Evolutionary conservation across 2,797 vertebrate genomes (phyloP), one percentile per base, ranked within the genome.

Genomic region (Pseudotriccus pelzelni): DNA sequence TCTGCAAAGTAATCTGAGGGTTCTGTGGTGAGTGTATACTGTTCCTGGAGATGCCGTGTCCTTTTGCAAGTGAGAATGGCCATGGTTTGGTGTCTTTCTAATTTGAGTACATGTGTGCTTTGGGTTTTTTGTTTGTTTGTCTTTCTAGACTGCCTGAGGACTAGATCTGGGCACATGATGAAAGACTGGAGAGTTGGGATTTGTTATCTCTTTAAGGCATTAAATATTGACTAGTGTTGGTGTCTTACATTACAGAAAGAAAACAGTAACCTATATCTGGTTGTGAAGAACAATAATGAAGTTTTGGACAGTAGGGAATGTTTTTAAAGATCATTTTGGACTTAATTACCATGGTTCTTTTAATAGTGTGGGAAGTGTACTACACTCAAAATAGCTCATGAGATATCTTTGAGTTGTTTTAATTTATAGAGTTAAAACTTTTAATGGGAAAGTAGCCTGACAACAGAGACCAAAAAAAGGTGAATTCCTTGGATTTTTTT

Each of bases 21-120:
- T n/a, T 87, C 58, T 75, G 23, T 5, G 11, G 13, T 30, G 6
- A 17, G 9, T 56, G 11, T 30, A 4, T 22, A 6, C 8, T 37
- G 3, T 44, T 52, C 39, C 64, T 30, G 32, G 34, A 74, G 12
- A 24, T 41, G 7, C 12, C 0, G 0, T 44, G 7, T 58, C 12
- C 5, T 60, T 93, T 78, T 72, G 7, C 14, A 12, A 66, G 6
- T 8, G 37, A 64, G 3, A 68, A 21, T 27, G 24, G 3, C 3
- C 23, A 28, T 10, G 14, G 27, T 43, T 43, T 56, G 11, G 30
- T 83, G 25, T 4, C 41, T 81, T 68, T 74, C 60, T 27, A 19
- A 9, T 67, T 67, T 59, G 18, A 13, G 25, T 39, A 8, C 7
- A 10, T 39, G 10, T 34, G 52, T 44, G 17, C 32, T 28, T 34